Evolutionary conservation across 2,888 invertebrate species (phyloP).

Genomic region (Epirrhoe tristata): DNA sequence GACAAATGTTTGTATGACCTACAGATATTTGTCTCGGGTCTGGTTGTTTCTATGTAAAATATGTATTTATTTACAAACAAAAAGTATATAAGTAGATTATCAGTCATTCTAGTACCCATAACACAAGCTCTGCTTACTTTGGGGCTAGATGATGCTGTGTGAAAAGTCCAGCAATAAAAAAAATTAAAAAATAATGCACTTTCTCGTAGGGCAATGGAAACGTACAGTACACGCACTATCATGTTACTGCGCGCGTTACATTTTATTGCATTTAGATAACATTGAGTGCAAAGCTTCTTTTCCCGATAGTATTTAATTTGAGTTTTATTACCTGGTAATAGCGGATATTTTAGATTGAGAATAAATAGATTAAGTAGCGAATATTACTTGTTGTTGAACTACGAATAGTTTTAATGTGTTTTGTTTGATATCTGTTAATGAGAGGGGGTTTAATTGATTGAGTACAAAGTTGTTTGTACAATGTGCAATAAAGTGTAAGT

Average conservation of each 20-base stretch:
- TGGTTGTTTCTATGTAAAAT: too few relatives aligned
- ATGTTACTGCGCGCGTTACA: constrained; percentile 64
- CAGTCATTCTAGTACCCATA: too few relatives aligned
- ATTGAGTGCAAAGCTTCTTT: constrained; percentile 56
- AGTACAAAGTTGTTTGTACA: neutral
- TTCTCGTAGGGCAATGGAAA: constrained; percentile 49
- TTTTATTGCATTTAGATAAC: constrained; percentile 65
- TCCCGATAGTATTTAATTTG: constrained; percentile 38
- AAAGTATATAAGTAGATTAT: too few relatives aligned
- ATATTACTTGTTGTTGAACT: neutral
- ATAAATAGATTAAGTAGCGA: neutral
- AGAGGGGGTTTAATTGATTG: neutral
- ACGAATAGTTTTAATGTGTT: neutral
- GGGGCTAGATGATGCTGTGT: too few relatives aligned
- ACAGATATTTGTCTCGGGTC: too few relatives aligned
- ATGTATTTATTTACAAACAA: too few relatives aligned
- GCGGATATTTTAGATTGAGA: constrained; percentile 17
- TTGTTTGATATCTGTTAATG: neutral
- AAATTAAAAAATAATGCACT: neutral
- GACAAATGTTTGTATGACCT: too few relatives aligned
- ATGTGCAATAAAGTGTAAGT: neutral
- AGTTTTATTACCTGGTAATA: constrained; percentile 30
- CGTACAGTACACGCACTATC: constrained; percentile 62
- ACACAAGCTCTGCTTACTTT: too few relatives aligned
- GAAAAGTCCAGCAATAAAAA: too few relatives aligned